A percentile compares a stretch with the other conserved stretches of the same genome.
Conservation (phyloP, 2,888 invertebrate species). For the Alsophila aescularia region DNA sequence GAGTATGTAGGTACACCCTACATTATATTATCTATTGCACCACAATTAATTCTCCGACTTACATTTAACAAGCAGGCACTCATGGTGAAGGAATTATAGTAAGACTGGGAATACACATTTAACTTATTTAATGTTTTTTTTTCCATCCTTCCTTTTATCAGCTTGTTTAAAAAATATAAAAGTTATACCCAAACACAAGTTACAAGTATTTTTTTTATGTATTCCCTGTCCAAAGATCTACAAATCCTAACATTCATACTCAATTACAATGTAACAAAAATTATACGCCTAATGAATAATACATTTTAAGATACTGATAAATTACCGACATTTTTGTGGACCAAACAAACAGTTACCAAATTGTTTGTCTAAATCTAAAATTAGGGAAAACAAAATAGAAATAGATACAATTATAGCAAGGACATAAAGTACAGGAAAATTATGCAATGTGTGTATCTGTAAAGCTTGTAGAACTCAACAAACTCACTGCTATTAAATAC, state of each 20-base stretch:
- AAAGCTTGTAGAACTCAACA: too few species aligned
- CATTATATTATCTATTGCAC: not conserved
- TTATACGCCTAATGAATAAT: slow-evolving; percentile 39
- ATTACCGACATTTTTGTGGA: slow-evolving; percentile 15
- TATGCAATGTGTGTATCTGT: too few species aligned
- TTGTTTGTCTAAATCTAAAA: too few species aligned
- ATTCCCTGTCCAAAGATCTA: not conserved
- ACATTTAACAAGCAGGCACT: slow-evolving; percentile 68
- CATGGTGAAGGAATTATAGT: slow-evolving; percentile 53
- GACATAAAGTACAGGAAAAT: too few species aligned
- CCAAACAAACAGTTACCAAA: not conserved
- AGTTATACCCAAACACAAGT: too few species aligned
- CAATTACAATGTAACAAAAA: slow-evolving; percentile 34
- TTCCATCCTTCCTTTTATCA: too few species aligned
- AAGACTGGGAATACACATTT: slow-evolving; percentile 6
- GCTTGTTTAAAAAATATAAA: too few species aligned
- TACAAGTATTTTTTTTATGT: not conserved
- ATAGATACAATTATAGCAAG: too few species aligned
- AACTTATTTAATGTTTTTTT: not conserved
- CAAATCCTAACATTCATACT: slow-evolving; percentile 13
- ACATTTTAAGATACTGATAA: slow-evolving; percentile 33
- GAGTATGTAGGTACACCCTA: not conserved
- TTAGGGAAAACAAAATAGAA: too few species aligned
- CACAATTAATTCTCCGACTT: slow-evolving; percentile 31
- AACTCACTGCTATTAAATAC: too few species aligned